A percentile compares a stretch with the other conserved stretches of the same genome.
Conservation (phyloP, 2,797 vertebrate species). For the Gallirallus australis region DNA sequence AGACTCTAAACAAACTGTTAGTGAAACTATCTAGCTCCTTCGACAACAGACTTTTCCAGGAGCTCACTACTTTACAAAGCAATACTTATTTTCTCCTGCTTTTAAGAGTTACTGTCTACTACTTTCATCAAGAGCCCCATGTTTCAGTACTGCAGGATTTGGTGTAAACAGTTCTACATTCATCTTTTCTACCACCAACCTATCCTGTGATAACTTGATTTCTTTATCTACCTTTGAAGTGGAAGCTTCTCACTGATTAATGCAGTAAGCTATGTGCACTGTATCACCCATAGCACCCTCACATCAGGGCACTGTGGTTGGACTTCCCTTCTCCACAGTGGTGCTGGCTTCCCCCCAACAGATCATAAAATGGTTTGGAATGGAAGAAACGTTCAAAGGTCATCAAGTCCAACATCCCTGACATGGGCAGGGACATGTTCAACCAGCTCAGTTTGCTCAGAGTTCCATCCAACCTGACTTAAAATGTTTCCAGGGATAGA, state of each 20-base stretch:
- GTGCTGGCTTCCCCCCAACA: not conserved
- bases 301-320: not conserved
- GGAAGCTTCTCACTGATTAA: too few relatives aligned
- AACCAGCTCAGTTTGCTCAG: not conserved
- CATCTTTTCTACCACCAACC: too few relatives aligned
- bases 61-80: not conserved
- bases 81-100: not conserved
- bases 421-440: not conserved
- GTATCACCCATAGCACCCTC: not conserved
- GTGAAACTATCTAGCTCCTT: not conserved
- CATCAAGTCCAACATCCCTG: not conserved
- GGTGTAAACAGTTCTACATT: too few relatives aligned
- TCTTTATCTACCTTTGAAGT: too few relatives aligned
- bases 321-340: not conserved
- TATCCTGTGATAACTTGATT: too few relatives aligned
- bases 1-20: not conserved
- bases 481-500: not conserved
- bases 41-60: not conserved
- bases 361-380: not conserved
- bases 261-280: not conserved
- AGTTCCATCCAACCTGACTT: not conserved
- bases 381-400: not conserved
- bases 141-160: not conserved
- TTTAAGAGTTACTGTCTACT: not conserved
- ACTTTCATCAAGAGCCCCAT: not conserved